Conservation (phyloP, 2,888 invertebrate species). For the Philhelius pedissequus region DNA sequence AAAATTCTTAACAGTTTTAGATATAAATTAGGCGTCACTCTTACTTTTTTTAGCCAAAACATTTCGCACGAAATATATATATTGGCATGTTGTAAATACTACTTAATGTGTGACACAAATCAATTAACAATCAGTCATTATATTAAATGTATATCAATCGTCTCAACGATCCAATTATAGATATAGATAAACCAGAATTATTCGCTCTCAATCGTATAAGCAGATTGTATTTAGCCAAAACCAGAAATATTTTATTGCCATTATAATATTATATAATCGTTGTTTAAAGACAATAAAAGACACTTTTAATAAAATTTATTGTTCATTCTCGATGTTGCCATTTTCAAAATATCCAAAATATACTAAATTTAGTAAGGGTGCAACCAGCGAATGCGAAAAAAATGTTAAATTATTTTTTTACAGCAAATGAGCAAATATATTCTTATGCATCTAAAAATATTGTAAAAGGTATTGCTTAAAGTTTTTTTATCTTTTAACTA, state of each 20-base stretch:
- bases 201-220: background rate
- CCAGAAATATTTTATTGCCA: background rate
- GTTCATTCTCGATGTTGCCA: background rate
- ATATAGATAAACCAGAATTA: background rate
- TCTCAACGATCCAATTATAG: background rate
- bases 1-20: too few species aligned
- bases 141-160: background rate
- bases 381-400: too few species aligned
- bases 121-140: background rate
- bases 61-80: too few species aligned
- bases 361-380: too few species aligned
- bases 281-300: constrained; percentile 10
- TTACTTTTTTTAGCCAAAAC: too few species aligned
- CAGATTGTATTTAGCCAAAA: background rate
- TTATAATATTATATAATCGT: background rate
- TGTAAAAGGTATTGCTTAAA: too few species aligned
- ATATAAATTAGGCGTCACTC: too few species aligned
- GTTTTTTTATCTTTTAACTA: too few species aligned
- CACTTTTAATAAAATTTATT: background rate
- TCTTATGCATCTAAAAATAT: too few species aligned
- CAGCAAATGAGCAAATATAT: too few species aligned
- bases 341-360: background rate
- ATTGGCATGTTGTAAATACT: too few species aligned
- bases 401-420: too few species aligned
- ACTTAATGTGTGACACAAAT: background rate